Conservation (phyloP, 2,113 vertebrate genomes). For the Phalacrocorax carbo region DNA sequence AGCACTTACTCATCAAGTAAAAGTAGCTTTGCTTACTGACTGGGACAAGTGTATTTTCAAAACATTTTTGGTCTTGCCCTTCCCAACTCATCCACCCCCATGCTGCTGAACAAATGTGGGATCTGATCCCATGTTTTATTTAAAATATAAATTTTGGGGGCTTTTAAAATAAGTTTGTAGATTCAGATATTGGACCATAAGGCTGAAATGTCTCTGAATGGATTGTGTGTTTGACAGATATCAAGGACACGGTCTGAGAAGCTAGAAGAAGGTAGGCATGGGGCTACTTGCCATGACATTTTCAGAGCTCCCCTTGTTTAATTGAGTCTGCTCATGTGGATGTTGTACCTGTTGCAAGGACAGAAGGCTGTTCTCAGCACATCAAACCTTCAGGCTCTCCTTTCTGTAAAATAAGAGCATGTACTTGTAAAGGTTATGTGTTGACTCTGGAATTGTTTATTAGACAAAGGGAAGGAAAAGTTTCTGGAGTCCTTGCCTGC, state of each 20-base stretch:
- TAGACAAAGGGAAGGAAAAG: neutral
- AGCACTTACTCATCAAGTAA: neutral
- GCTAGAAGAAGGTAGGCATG: neutral
- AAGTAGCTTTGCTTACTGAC: neutral
- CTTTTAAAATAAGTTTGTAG: neutral
- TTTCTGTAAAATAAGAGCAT: neutral
- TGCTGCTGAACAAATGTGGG: neutral
- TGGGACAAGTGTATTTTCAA: neutral
- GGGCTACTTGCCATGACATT: neutral
- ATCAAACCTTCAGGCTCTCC: neutral
- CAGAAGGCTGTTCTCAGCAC: neutral
- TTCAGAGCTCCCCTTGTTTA: neutral
- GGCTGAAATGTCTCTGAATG: neutral
- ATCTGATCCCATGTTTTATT: neutral
- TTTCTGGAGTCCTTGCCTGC: neutral
- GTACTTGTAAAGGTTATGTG: rapidly evolving
- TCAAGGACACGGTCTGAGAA: neutral
- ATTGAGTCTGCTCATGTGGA: neutral
- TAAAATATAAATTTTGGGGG: neutral
- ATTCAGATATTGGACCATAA: neutral
- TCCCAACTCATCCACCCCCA: neutral
- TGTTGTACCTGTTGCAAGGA: neutral
- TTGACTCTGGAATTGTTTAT: neutral
- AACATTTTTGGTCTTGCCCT: neutral
- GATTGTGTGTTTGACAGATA: neutral